These are phyloP conservation scores for Antheraea yamamai DNA, from an alignment of 2,888 invertebrate species.

Conservation along the genomic window DNA sequence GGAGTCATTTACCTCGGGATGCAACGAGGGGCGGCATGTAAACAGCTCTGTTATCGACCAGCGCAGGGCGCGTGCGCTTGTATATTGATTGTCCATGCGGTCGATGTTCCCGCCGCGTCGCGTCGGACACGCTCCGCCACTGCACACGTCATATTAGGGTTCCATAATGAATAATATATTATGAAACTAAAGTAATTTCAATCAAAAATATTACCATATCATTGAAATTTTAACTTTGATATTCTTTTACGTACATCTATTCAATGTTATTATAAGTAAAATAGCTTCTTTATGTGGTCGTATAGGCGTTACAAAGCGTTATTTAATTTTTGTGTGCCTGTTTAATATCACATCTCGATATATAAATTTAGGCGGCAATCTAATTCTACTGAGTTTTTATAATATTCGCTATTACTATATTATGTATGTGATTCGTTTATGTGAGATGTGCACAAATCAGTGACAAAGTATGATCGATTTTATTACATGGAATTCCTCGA, in stretches of 20 bases:
- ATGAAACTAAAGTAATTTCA: neutral
- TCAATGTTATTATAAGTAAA: neutral
- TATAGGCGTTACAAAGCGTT: too few species aligned
- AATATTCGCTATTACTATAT: neutral
- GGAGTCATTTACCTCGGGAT: conserved; percentile 68
- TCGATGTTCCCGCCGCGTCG: conserved; percentile 31
- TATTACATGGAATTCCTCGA: neutral
- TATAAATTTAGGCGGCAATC: neutral
- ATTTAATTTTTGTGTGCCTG: too few species aligned
- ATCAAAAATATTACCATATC: neutral
- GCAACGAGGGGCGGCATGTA: conserved; percentile 62
- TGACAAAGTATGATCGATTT: neutral
- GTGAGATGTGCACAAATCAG: too few species aligned
- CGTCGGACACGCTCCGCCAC: conserved; percentile 43
- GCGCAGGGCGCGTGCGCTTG: conserved; percentile 49
- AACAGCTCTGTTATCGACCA: conserved; percentile 11
- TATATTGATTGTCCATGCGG: conserved; percentile 43
- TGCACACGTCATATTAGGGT: conserved; percentile 18
- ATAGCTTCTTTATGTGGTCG: neutral
- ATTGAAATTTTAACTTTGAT: neutral
- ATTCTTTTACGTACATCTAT: neutral
- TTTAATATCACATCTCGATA: neutral
- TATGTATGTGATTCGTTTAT: too few species aligned
- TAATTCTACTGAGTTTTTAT: neutral
- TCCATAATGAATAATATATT: conserved; percentile 21